These are phyloP conservation scores for Benthosema pterotum DNA, from an alignment of 2,797 vertebrate genomes.

Conservation along the genomic window DNA sequence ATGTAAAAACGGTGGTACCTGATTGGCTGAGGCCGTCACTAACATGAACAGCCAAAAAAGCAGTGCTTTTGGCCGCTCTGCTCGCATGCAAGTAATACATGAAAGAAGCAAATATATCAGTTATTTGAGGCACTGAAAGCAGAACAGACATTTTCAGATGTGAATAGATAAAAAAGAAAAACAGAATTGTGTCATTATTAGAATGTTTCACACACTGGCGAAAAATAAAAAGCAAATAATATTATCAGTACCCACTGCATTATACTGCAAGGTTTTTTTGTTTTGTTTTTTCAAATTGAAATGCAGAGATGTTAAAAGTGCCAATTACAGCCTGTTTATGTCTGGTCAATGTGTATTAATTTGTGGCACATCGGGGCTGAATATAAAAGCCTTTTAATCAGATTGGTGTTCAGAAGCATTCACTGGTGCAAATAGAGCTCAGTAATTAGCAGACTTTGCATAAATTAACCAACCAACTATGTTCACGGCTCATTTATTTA, in stretches of 20 bases:
- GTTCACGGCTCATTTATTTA: constrained; percentile 42
- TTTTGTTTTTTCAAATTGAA: constrained; percentile 9
- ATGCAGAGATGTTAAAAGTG: constrained; percentile 35
- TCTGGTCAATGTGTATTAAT: constrained; percentile 35
- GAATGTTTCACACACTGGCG: background rate
- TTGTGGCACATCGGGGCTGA: constrained; percentile 19
- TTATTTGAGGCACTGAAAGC: no score
- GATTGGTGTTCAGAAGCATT: constrained; percentile 58
- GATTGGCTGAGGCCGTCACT: no score
- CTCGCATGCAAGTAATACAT: no score
- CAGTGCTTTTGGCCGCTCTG: no score
- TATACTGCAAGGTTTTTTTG: background rate
- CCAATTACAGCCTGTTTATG: constrained; percentile 24
- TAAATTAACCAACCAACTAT: background rate
- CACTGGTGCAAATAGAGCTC: constrained; percentile 48
- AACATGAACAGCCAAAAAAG: no score
- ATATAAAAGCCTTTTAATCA: constrained; percentile 48
- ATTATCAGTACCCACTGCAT: constrained; percentile 4
- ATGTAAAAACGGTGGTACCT: no score
- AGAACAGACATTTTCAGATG: no score
- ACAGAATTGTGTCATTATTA: background rate
- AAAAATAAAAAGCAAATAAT: constrained; percentile 5
- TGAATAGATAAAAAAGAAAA: background rate
- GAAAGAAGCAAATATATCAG: no score
- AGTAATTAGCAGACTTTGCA: constrained; percentile 57